phyloP scores from a whole-genome alignment of 1,140 invertebrate genomes.

The Drusus annulatus region DNA sequence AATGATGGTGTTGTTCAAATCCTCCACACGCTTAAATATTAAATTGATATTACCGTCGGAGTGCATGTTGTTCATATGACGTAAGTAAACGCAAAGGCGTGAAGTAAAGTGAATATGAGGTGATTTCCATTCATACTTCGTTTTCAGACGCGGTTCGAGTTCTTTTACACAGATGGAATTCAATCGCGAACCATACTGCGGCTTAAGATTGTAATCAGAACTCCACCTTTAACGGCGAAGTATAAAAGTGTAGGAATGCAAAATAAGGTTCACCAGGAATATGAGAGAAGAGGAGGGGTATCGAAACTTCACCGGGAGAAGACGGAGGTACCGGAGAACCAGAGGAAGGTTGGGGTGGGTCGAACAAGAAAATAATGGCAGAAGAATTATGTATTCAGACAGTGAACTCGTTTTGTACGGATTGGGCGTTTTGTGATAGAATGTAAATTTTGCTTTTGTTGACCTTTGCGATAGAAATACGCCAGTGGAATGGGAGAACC shows the following conservation, averaged over 20 bases:
- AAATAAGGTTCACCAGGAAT: not conserved
- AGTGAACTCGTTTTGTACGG: slow-evolving; percentile 52
- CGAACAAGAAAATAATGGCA: slow-evolving; percentile 52
- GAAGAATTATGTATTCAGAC: slow-evolving; percentile 58
- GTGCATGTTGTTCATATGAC: too few relatives aligned
- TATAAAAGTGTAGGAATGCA: not conserved
- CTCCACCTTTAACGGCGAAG: slow-evolving; percentile 14
- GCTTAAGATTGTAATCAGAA: slow-evolving; percentile 45
- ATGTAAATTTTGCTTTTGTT: slow-evolving; percentile 57
- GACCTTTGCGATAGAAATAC: slow-evolving; percentile 43
- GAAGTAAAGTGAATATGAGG: slow-evolving; percentile 19
- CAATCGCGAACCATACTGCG: slow-evolving; percentile 40
- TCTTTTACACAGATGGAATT: slow-evolving; percentile 44
- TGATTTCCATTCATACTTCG: slow-evolving; percentile 43
- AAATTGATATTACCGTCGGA: too few relatives aligned
- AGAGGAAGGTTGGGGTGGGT: slow-evolving; percentile 5
- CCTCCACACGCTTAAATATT: too few relatives aligned
- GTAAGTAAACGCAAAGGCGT: too few relatives aligned
- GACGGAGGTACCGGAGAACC: not conserved
- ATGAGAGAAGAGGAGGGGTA: not conserved
- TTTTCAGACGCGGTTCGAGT: slow-evolving; percentile 25
- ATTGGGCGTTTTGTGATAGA: slow-evolving; percentile 56
- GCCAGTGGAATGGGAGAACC: slow-evolving; percentile 14
- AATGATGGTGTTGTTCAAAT: too few relatives aligned
- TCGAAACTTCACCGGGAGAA: slow-evolving; percentile 19